phyloP scores from a whole-genome alignment of 2,113 vertebrate genomes.

The Donacobius atricapilla region DNA sequence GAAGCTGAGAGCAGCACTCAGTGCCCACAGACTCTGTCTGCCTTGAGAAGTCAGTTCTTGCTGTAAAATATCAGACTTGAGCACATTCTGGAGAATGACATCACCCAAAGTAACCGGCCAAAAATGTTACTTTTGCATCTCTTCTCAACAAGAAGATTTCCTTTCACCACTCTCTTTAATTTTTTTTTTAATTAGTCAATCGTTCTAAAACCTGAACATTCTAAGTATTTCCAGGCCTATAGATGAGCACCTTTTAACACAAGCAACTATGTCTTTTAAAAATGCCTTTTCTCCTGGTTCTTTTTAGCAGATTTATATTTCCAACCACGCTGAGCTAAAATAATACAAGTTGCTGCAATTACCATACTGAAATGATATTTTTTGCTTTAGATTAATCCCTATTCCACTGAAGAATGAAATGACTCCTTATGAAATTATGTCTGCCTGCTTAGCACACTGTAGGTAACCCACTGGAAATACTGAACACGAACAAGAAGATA shows the following conservation, averaged over 20 bases:
- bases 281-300: conserved; percentile 8
- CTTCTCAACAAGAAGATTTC: conserved; percentile 63
- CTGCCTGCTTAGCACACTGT: not conserved
- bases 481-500: not conserved
- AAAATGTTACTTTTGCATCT: conserved; percentile 72
- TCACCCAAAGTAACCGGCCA: conserved; percentile 64
- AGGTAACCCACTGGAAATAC: not conserved
- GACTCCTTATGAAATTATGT: not conserved
- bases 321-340: conserved; percentile 16
- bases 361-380: not conserved
- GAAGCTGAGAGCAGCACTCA: conserved; percentile 38
- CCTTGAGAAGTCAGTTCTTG: conserved; percentile 44
- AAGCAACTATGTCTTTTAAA: conserved; percentile 27
- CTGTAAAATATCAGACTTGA: conserved; percentile 69
- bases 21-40: conserved; percentile 48
- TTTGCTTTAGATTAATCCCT: conserved; percentile 19
- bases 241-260: conserved; percentile 55
- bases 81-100: conserved; percentile 68
- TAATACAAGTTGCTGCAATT: conserved; percentile 7
- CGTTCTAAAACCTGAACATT: conserved; percentile 33
- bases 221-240: conserved; percentile 65
- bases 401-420: not conserved
- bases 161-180: conserved; percentile 38
- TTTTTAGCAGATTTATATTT: conserved; percentile 42
- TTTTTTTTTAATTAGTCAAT: conserved; percentile 22